phyloP scores from a whole-genome alignment of 2,888 invertebrate genomes.

The Euplexia lucipara region DNA sequence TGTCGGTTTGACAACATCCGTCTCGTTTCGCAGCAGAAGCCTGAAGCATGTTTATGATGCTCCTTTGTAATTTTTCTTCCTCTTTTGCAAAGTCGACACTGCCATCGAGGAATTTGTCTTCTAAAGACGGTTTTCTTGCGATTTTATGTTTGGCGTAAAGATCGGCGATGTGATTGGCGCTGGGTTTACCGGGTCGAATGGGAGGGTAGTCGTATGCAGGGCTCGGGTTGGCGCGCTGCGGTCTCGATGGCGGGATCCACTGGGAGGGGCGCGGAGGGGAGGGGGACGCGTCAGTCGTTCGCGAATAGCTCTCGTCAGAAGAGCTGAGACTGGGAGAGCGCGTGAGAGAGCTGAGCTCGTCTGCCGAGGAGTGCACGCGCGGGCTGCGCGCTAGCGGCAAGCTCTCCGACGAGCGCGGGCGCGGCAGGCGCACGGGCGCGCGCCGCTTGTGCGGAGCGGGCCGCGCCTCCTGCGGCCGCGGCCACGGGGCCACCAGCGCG shows the following conservation, averaged over 20 bases:
- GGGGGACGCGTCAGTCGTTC: constrained; percentile 94
- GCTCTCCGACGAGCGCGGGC: constrained; percentile 93
- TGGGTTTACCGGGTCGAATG: constrained; percentile 85
- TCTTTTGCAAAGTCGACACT: constrained; percentile 84
- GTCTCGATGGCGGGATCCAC: constrained; percentile 86
- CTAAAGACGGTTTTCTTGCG: constrained; percentile 82
- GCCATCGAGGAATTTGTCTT: constrained; percentile 84
- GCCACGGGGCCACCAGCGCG: constrained; percentile 92
- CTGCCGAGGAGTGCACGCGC: constrained; percentile 94
- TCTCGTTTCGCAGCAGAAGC: constrained; percentile 91
- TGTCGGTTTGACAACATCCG: constrained; percentile 92
- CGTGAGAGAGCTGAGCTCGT: constrained; percentile 95
- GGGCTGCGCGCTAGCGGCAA: constrained; percentile 91
- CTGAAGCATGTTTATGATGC: constrained; percentile 89
- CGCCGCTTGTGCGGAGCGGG: constrained; percentile 84
- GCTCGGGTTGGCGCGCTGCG: constrained; percentile 89
- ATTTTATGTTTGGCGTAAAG: constrained; percentile 85
- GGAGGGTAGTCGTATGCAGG: constrained; percentile 91
- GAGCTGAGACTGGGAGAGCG: constrained; percentile 96
- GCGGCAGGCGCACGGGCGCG: constrained; percentile 88
- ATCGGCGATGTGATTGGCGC: constrained; percentile 81
- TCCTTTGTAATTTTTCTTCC: constrained; percentile 87
- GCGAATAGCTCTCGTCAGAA: constrained; percentile 96
- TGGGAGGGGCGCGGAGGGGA: constrained; percentile 91
- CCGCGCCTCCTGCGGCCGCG: constrained; percentile 88